These are phyloP conservation scores for Nomada goodeniana DNA, from an alignment of 2,888 invertebrate genomes.

Conservation along the genomic window DNA sequence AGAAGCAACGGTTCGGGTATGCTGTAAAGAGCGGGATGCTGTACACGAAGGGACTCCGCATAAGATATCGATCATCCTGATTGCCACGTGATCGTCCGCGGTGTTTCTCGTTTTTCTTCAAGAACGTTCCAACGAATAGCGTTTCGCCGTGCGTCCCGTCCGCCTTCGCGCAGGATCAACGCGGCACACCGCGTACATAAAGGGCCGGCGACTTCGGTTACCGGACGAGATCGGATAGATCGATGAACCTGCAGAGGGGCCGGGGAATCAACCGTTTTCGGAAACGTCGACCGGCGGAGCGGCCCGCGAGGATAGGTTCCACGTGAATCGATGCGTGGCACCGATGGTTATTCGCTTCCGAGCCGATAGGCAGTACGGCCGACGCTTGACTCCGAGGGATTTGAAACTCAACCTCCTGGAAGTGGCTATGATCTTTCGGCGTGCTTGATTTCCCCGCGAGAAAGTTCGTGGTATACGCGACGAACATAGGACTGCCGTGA, in stretches of 20 bases:
- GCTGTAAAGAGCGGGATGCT: neutral
- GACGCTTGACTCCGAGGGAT: slow-evolving; percentile 31
- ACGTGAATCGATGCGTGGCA: slow-evolving; percentile 44
- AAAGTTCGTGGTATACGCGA: neutral
- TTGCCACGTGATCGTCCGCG: slow-evolving; percentile 62
- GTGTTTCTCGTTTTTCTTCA: slow-evolving; percentile 35
- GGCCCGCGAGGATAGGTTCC: slow-evolving; percentile 44
- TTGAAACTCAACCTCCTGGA: slow-evolving; percentile 26
- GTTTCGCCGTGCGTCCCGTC: slow-evolving; percentile 36
- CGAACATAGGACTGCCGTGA: too few species aligned
- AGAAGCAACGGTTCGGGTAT: neutral
- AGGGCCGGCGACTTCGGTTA: slow-evolving; percentile 58
- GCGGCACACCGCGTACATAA: slow-evolving; percentile 20
- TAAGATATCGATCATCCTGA: slow-evolving; percentile 72
- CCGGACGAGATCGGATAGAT: slow-evolving; percentile 57
- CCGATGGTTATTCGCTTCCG: slow-evolving; percentile 36
- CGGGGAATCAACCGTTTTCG: slow-evolving; percentile 18
- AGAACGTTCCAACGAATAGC: slow-evolving; percentile 54
- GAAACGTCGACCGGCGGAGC: slow-evolving; percentile 45
- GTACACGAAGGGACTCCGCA: slow-evolving; percentile 11
- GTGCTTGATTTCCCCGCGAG: neutral
- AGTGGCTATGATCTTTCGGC: neutral
- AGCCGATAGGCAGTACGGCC: neutral
- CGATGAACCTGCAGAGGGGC: slow-evolving; percentile 38
- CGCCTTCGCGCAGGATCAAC: slow-evolving; percentile 42